These are phyloP conservation scores for Trochalopteron elliotii DNA, from an alignment of 2,113 vertebrate species.

Conservation along the genomic window DNA sequence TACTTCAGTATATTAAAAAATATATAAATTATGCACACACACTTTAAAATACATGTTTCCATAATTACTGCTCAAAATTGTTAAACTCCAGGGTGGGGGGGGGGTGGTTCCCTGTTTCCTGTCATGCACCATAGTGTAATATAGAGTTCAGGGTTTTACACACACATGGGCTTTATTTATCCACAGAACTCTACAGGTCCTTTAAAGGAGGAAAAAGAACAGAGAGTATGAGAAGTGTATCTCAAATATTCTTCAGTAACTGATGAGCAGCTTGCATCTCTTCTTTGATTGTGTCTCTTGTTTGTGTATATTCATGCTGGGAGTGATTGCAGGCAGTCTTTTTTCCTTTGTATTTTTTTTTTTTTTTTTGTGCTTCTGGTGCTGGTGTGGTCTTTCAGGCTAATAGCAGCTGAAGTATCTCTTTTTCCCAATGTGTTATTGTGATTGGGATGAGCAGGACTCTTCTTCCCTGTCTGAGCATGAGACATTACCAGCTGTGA, in stretches of 20 bases:
- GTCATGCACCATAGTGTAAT: not conserved
- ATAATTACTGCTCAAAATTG: not conserved
- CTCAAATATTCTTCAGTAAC: not conserved
- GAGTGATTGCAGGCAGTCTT: not conserved
- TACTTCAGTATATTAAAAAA: not conserved
- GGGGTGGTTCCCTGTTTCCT: not conserved
- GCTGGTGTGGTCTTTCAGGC: not conserved
- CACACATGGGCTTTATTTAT: not conserved
- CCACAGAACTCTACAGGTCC: not conserved
- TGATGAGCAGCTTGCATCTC: not conserved
- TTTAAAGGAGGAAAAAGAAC: not conserved
- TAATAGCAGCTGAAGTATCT: not conserved
- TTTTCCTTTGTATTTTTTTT: not conserved
- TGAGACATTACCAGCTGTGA: not conserved
- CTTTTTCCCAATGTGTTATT: not conserved
- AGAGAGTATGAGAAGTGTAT: not conserved
- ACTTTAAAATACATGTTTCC: not conserved
- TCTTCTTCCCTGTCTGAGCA: not conserved
- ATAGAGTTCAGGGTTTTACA: not conserved
- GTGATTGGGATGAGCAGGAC: not conserved
- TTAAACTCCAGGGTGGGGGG: rapidly evolving
- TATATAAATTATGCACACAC: not conserved
- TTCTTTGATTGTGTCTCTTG: not conserved
- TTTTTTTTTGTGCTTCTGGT: not conserved
- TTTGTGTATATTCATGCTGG: not conserved